Conservation (phyloP, 2,797 vertebrate species). For the Brachymystax lenok region DNA sequence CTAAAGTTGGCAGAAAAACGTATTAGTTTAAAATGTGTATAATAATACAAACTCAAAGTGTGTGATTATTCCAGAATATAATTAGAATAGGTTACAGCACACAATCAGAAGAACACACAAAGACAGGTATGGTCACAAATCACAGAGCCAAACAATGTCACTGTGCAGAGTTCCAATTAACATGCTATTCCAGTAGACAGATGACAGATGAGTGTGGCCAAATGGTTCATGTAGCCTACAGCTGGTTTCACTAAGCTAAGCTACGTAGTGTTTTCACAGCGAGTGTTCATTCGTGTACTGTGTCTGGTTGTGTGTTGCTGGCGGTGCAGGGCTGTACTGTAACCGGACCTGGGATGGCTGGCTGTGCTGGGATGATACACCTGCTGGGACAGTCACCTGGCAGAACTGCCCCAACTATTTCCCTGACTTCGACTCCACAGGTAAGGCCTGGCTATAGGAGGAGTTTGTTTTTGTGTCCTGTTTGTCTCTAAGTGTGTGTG, state of each 20-base stretch:
- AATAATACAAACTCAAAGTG: no score
- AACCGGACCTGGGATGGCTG: constrained; percentile 97
- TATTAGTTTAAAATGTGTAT: no score
- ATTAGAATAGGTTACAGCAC: background rate
- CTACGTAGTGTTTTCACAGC: background rate
- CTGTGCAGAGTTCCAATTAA: background rate
- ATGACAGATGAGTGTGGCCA: background rate
- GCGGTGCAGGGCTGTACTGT: constrained; percentile 80
- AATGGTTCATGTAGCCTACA: background rate
- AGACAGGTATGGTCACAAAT: background rate
- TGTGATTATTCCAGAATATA: no score
- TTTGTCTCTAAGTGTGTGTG: background rate
- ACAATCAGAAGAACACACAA: background rate
- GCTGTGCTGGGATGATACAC: constrained; percentile 96
- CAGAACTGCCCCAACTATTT: constrained; percentile 95
- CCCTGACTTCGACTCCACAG: constrained; percentile 90
- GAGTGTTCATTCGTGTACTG: background rate
- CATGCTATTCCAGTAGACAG: background rate
- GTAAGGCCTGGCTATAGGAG: constrained; percentile 63
- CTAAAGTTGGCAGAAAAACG: no score
- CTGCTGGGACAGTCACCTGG: constrained; percentile 77
- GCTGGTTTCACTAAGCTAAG: background rate
- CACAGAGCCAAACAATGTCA: background rate
- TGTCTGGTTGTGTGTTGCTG: background rate
- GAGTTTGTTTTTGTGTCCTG: background rate